Percentiles rank a stretch among this genome's conserved stretches.
These are phyloP conservation scores for Nomia melanderi DNA, from an alignment of 1,140 invertebrate species.

Conservation along the genomic window DNA sequence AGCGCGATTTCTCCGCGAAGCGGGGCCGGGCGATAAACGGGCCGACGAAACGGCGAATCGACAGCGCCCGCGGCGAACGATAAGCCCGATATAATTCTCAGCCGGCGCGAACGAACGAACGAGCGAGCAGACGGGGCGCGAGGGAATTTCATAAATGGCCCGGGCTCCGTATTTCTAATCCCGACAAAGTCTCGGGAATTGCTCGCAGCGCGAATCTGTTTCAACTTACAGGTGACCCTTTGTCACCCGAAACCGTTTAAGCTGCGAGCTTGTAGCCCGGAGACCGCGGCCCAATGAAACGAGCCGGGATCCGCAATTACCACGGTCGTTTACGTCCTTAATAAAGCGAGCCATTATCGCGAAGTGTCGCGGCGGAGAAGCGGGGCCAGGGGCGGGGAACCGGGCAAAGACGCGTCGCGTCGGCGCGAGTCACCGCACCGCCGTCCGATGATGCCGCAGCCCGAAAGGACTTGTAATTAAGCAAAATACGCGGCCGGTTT, in stretches of 20 bases:
- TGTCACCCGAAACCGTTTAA: slow-evolving; percentile 7
- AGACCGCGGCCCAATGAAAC: slow-evolving; percentile 2
- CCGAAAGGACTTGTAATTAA: background rate
- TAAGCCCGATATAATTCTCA: no score
- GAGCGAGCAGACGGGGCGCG: no score
- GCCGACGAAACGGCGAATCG: no score
- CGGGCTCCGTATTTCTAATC: background rate
- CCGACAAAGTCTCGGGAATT: background rate
- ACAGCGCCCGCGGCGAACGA: no score
- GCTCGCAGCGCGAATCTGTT: background rate
- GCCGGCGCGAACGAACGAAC: no score
- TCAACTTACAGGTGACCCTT: slow-evolving; percentile 1
- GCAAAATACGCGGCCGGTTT: background rate
- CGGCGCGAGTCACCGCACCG: background rate
- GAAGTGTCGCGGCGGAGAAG: background rate
- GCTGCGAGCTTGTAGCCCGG: background rate
- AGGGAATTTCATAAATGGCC: no score
- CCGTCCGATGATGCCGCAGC: background rate
- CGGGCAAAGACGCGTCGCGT: background rate
- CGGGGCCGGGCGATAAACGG: no score
- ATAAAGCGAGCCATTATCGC: background rate
- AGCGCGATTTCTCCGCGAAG: no score
- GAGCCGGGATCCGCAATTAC: slow-evolving; percentile 4
- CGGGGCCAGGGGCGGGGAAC: background rate
- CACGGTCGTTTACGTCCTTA: background rate